Evolutionary conservation across 2,113 vertebrate species (phyloP).

Genomic region (Rhinopomastus cyanomelas): DNA sequence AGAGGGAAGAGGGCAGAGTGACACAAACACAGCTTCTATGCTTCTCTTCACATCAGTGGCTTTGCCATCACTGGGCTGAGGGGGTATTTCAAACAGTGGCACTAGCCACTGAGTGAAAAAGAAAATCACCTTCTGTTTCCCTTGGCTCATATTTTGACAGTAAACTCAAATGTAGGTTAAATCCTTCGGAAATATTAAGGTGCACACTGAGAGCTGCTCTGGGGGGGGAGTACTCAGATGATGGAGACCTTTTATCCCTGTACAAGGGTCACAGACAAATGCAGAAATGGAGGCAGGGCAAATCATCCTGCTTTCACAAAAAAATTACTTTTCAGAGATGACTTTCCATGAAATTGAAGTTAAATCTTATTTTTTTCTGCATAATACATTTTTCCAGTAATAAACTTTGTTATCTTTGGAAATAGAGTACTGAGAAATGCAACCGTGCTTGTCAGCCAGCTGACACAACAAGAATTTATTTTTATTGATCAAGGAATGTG

Average conservation of each 20-base stretch:
- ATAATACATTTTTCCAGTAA: not conserved
- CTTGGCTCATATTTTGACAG: not conserved
- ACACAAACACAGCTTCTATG: not conserved
- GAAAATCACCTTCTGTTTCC: fast-evolving
- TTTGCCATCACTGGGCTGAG: not conserved
- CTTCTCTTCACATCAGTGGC: fast-evolving
- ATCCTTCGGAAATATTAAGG: not conserved
- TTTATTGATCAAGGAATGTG: not conserved
- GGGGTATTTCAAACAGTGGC: not conserved
- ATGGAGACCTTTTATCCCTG: not conserved
- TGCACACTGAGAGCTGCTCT: not conserved
- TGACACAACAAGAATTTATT: not conserved
- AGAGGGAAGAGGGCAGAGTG: fast-evolving
- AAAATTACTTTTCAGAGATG: not conserved
- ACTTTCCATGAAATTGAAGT: not conserved
- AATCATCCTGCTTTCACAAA: not conserved
- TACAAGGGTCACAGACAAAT: not conserved
- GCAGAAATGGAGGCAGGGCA: not conserved
- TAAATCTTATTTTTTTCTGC: too few species aligned
- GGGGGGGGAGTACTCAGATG: not conserved
- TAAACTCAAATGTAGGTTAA: not conserved
- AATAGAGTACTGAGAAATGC: not conserved
- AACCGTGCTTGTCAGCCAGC: not conserved
- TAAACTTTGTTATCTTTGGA: not conserved
- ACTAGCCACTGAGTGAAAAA: not conserved